Evolutionary conservation across 2,888 invertebrate genomes (phyloP), one percentile per base, ranked within the genome.

Genomic region (Pristionchus japonicus): DNA sequence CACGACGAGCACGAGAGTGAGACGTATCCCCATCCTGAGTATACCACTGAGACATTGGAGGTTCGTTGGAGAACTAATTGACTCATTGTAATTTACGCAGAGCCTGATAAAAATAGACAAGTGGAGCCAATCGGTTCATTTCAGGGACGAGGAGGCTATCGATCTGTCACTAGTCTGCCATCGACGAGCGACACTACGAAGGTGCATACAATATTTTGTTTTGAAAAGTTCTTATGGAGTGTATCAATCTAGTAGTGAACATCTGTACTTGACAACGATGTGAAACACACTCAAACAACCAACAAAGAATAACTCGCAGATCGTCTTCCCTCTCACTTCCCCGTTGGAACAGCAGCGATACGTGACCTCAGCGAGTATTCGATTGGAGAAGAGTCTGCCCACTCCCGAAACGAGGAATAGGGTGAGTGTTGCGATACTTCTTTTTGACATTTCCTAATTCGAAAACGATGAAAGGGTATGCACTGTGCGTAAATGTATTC

Each of bases 341-440:
- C 82, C 23, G 15, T 13, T 43, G 43, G 77, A 85, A 23, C 43
- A 57, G 40, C 47, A 64, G 3, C 40, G 86, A 31, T 86, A 47
- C 67, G 67, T 86, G 17, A 67, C 86, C 13, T 86, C 86, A 15
- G 86, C 86, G n/a, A 52, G 52, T 64, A 86, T 86, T 57, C 57
- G 86, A 64, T 31, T 86, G 31, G 86, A 86, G 86, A 86, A 86
- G 84, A 84, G 27, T 40, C 61, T 84, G 15, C 84, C 84, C 17
- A 84, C 84, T 57, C 84, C 84, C 34, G 61, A 84, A 17, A 61
- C 61, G 7, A 84, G 84, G 34, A 57, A 47, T 47, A 49, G 49
- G 40, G 82, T 82, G 31, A 31, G 49, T 9, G 3, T 34, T 74
- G 23, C 31, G 7, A n/a, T n/a, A n/a, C n/a, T n/a, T n/a, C n/a